Evolutionary conservation across 2,888 invertebrate genomes (phyloP).

Genomic region (Diarsia rubi): DNA sequence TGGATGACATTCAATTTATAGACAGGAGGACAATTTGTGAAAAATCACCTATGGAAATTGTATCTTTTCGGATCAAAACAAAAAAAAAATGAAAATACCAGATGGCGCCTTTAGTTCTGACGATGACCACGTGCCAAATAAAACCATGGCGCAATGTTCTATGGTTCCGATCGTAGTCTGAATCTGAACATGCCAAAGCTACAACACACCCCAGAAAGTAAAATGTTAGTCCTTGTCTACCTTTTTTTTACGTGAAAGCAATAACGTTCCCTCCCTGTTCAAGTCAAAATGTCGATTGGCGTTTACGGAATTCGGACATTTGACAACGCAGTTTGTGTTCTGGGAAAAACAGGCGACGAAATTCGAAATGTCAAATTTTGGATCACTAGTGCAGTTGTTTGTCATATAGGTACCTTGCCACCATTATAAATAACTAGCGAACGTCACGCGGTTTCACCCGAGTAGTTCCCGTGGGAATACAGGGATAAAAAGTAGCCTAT

Average conservation of each 20-base stretch:
- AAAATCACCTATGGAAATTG: not conserved
- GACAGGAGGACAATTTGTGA: not conserved
- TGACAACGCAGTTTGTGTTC: constrained; percentile 20
- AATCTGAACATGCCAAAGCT: constrained; percentile 49
- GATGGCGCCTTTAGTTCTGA: not conserved
- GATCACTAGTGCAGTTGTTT: not conserved
- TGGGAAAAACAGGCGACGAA: not conserved
- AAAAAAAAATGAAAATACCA: not conserved
- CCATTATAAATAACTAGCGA: too few relatives aligned
- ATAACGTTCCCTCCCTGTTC: constrained; percentile 11
- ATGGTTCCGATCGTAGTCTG: constrained; percentile 7
- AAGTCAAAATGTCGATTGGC: constrained; percentile 25
- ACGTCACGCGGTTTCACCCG: too few relatives aligned
- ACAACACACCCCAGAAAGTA: constrained; percentile 13
- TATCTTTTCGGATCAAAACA: too few relatives aligned
- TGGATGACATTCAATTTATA: not conserved
- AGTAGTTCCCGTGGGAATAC: too few relatives aligned
- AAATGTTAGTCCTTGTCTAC: constrained; percentile 13
- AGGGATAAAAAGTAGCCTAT: too few relatives aligned
- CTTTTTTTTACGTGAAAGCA: constrained; percentile 18
- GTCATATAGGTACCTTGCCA: too few relatives aligned
- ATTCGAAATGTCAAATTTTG: not conserved
- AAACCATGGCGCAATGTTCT: not conserved
- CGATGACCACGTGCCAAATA: not conserved
- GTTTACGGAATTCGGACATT: constrained; percentile 19